These are phyloP conservation scores for Penaeus japonicus DNA, from an alignment of 1,140 invertebrate species.

Conservation along the genomic window DNA sequence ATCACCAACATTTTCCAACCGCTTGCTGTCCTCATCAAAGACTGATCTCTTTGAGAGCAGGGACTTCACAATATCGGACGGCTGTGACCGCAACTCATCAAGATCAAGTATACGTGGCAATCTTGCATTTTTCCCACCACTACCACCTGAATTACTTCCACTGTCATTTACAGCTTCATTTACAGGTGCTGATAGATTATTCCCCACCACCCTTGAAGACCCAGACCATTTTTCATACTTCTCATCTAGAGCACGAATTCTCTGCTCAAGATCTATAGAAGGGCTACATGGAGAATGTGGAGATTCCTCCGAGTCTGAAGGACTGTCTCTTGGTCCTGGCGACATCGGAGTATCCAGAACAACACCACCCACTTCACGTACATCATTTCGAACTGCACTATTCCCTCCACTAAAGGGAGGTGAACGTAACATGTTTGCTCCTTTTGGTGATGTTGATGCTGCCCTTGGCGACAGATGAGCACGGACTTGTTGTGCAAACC, in stretches of 20 bases:
- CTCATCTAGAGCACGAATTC: constrained; percentile 88
- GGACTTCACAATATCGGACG: constrained; percentile 92
- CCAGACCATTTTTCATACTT: constrained; percentile 88
- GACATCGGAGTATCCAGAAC: constrained; percentile 53
- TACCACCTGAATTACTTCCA: constrained; percentile 48
- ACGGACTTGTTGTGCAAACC: constrained; percentile 79
- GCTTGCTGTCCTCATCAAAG: constrained; percentile 94
- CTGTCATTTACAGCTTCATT: constrained; percentile 43
- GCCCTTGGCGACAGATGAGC: constrained; percentile 55
- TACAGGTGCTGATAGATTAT: constrained; percentile 39
- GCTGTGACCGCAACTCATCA: constrained; percentile 74
- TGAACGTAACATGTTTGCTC: constrained; percentile 42
- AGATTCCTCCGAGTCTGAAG: constrained; percentile 59
- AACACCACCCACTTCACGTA: constrained; percentile 25
- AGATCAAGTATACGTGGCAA: constrained; percentile 73
- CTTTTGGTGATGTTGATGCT: constrained; percentile 60
- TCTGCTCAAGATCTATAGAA: constrained; percentile 75
- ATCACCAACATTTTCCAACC: constrained; percentile 86
- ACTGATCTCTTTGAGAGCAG: constrained; percentile 90
- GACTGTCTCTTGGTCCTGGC: constrained; percentile 55
- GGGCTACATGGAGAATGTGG: constrained; percentile 61
- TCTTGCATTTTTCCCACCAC: constrained; percentile 43
- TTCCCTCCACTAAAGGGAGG: constrained; percentile 51
- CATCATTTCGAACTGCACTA: constrained; percentile 7
- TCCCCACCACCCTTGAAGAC: constrained; percentile 55